phyloP scores from a whole-genome alignment of 1,140 invertebrate species.

The Wiebesia pumilae region DNA sequence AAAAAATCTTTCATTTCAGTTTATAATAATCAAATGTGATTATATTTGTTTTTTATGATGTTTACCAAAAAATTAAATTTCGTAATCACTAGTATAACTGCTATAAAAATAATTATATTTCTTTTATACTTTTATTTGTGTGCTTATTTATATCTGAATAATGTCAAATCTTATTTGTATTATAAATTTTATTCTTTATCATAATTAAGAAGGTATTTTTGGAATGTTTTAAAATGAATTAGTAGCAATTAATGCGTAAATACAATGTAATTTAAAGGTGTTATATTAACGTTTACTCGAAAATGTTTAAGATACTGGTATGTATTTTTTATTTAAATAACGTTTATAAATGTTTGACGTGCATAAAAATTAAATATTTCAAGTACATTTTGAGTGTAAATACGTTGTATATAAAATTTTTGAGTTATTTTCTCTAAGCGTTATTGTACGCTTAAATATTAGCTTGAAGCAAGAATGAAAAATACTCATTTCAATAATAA shows the following conservation, averaged over 20 bases:
- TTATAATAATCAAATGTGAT: slow-evolving; percentile 7
- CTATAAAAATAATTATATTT: slow-evolving; percentile 4
- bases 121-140: neutral
- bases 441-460: too few species aligned
- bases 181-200: neutral
- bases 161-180: neutral
- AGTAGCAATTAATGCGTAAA: neutral
- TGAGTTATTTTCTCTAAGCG: too few species aligned
- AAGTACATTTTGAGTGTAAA: too few species aligned
- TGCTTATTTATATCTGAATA: neutral
- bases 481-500: too few species aligned
- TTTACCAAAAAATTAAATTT: slow-evolving; percentile 21
- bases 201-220: neutral
- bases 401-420: too few species aligned
- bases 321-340: too few species aligned
- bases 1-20: neutral
- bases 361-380: too few species aligned
- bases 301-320: too few species aligned
- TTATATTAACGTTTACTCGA: too few species aligned
- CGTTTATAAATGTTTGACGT: too few species aligned
- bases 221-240: neutral
- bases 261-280: neutral
- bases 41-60: slow-evolving; percentile 14
- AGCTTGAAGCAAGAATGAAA: too few species aligned
- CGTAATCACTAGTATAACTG: neutral